A percentile compares a stretch with the other conserved stretches of the same genome.
Evolutionary conservation across 2,113 vertebrate genomes (phyloP).

Genomic region (Ceyx margarethae): DNA sequence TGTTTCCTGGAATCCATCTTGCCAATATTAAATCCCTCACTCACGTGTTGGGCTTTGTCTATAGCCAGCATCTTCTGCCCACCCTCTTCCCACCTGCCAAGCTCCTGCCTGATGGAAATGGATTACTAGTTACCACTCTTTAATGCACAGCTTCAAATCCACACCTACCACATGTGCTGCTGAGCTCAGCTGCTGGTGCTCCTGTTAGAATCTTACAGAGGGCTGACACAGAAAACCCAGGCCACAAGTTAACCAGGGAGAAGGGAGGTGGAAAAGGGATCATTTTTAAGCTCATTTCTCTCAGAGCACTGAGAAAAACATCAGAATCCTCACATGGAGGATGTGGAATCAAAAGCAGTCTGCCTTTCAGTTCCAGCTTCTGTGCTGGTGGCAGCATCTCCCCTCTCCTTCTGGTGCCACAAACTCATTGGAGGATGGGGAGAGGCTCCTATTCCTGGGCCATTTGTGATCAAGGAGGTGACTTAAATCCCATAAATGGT

Average conservation of each 20-base stretch:
- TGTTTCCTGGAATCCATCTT: not conserved
- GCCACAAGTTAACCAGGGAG: not conserved
- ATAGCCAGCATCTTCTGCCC: not conserved
- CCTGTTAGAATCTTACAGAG: not conserved
- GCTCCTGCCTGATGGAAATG: not conserved
- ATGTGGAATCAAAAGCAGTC: not conserved
- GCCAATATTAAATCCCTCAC: not conserved
- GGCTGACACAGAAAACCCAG: not conserved
- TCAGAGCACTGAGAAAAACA: not conserved
- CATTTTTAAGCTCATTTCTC: not conserved
- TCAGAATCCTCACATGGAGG: not conserved
- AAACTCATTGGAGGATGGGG: not conserved
- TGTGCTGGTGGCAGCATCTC: not conserved
- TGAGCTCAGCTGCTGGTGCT: not conserved
- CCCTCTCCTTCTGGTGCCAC: not conserved
- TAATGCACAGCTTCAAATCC: not conserved
- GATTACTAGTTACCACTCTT: not conserved
- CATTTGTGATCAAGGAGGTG: not conserved
- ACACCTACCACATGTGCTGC: not conserved
- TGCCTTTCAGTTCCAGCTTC: not conserved
- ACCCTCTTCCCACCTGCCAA: not conserved
- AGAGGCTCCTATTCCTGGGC: not conserved
- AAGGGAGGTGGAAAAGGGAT: not conserved
- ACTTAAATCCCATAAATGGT: not conserved
- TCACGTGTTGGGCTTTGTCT: not conserved